Evolutionary conservation across 1,140 invertebrate genomes (phyloP).

Genomic region (Hyposmocoma kahamanoa): DNA sequence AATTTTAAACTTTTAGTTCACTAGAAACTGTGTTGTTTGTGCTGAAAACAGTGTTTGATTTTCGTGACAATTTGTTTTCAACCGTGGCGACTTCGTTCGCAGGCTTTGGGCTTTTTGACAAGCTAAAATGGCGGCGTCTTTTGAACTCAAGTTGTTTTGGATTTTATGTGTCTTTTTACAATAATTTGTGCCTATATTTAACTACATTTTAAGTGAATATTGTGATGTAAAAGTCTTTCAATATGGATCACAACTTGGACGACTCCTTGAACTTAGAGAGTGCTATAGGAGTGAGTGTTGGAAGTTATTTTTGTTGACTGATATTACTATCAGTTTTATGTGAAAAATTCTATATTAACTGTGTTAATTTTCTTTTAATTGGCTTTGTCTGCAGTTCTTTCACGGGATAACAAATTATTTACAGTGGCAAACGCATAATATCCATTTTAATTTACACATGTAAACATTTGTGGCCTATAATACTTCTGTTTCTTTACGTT

Average conservation of each 20-base stretch:
- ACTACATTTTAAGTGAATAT: neutral
- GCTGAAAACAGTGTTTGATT: neutral
- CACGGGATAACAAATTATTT: neutral
- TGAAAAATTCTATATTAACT: too few relatives aligned
- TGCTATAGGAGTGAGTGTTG: slow-evolving; percentile 46
- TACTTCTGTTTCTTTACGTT: neutral
- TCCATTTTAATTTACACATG: neutral
- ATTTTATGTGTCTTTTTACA: slow-evolving; percentile 14
- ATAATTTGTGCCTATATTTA: slow-evolving; percentile 3
- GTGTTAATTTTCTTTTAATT: too few relatives aligned
- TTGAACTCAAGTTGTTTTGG: slow-evolving; percentile 50
- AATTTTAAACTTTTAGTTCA: neutral
- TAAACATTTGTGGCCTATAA: neutral
- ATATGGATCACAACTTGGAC: slow-evolving; percentile 62
- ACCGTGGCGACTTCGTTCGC: slow-evolving; percentile 53
- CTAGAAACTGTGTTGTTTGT: neutral
- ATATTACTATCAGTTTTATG: neutral
- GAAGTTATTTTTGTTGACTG: neutral
- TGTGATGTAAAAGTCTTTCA: slow-evolving; percentile 12
- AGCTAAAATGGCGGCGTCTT: slow-evolving; percentile 68
- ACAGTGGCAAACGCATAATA: neutral
- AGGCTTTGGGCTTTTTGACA: slow-evolving; percentile 47
- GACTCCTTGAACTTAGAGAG: slow-evolving; percentile 56
- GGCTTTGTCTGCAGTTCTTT: neutral
- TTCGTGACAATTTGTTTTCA: slow-evolving; percentile 57